These are phyloP conservation scores for Ips typographus DNA, from an alignment of 1,140 invertebrate species.

Conservation along the genomic window DNA sequence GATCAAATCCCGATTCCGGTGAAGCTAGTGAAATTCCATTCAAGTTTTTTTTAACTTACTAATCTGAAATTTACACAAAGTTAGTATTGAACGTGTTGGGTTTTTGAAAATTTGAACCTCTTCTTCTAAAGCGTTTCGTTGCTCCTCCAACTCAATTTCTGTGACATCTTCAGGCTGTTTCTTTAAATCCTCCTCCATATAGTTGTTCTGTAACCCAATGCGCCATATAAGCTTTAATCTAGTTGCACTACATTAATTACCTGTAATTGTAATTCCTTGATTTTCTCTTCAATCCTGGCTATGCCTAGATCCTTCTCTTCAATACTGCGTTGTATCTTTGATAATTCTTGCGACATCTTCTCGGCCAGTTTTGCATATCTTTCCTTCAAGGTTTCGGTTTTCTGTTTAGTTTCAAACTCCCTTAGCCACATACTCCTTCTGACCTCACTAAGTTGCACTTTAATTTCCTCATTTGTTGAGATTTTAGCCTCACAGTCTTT, in stretches of 20 bases:
- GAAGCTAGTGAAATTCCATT: conserved; percentile 10
- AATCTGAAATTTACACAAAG: conserved; percentile 21
- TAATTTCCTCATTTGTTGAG: conserved; percentile 30
- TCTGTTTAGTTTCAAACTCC: conserved; percentile 28
- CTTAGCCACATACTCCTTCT: conserved; percentile 31
- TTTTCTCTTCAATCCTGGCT: conserved; percentile 28
- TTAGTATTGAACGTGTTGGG: neutral
- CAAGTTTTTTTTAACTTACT: conserved; percentile 27
- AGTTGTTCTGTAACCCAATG: conserved; percentile 22
- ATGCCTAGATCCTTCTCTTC: conserved; percentile 34
- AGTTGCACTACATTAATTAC: conserved; percentile 12
- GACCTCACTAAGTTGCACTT: conserved; percentile 29
- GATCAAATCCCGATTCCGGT: neutral
- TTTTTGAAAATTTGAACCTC: conserved; percentile 5
- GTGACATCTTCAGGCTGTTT: neutral
- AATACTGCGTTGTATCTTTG: conserved; percentile 21
- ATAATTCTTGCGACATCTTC: conserved; percentile 20
- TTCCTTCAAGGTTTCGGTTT: conserved; percentile 28
- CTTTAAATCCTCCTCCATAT: conserved; percentile 7
- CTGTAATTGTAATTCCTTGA: conserved; percentile 17
- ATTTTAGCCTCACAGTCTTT: conserved; percentile 28
- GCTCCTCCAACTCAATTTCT: conserved; percentile 11
- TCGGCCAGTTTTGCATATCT: conserved; percentile 25
- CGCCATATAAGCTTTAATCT: neutral
- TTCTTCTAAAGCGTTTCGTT: conserved; percentile 22